Base-by-base conservation (phyloP, 2,888 invertebrate species). In the Dicycla oo region DNA sequence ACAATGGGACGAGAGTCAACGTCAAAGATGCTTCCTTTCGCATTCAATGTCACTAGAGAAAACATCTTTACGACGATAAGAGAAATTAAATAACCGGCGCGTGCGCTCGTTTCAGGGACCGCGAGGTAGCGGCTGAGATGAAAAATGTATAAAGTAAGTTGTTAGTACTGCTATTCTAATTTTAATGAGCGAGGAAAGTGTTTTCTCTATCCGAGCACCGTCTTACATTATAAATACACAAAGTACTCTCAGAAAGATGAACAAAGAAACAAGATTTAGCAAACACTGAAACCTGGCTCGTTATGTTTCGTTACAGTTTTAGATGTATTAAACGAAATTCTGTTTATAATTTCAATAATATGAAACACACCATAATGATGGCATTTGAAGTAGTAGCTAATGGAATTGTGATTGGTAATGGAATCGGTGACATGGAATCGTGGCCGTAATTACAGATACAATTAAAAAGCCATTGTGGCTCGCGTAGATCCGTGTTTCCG, bases 1-100 rank as follows among this genome's bases (percentile, higher is more conserved):
- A 89, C 91, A 90, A 90, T 89, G 78, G 85, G 74, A 84, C 76
- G 66, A 82, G 84, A 86, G 76, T 58, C 71, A 81, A 86, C 87
- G 80, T 88, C 87, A 89, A 89, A 90, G 87, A 81, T 61, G 62
- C 82, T 86, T 84, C 86, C 87, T 79, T 74, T 78, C 63, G 64
- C 60, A 82, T 84, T 86, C 85, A 82, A 68, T 74, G 70, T 60
- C 53, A 74, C 10, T 66, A 77, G 81, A 69, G 68, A 75, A 78
- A 81, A 78, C 71, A n/a, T 68, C 58, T 80, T 61, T 47, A 56
- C 47, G n/a, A 51, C 34, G 65, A 71, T 77, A 72, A 67, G 54
- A 65, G 30, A 70, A 61, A 72, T 67, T 80, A 70, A 80, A 73
- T 58, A 60, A 43, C 20, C 5, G 23, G 26, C 20, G 54, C 45